phyloP scores from a whole-genome alignment of 2,888 invertebrate species.

The Sialis fuliginosa region DNA sequence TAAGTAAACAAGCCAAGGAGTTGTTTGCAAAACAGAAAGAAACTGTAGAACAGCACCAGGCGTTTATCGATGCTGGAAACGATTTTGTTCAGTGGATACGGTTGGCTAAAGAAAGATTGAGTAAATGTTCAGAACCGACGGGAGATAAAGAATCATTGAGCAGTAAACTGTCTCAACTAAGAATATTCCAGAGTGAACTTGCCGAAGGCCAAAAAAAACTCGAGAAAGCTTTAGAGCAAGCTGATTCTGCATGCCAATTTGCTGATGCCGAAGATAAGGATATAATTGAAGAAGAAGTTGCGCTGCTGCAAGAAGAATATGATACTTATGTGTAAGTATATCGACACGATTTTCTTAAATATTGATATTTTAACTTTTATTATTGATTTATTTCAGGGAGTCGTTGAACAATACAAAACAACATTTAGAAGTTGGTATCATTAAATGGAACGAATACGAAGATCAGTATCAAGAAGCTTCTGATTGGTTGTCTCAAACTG shows the following conservation, averaged over 20 bases:
- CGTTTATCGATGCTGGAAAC: constrained; percentile 79
- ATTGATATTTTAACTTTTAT: not conserved
- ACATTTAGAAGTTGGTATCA: constrained; percentile 70
- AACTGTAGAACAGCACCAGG: constrained; percentile 79
- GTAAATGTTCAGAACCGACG: constrained; percentile 83
- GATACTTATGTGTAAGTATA: constrained; percentile 58
- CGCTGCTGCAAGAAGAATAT: constrained; percentile 76
- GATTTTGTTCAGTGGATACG: constrained; percentile 88
- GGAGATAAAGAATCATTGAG: constrained; percentile 80
- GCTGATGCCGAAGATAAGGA: constrained; percentile 77
- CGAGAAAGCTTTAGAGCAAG: constrained; percentile 65
- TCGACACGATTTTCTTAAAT: not conserved
- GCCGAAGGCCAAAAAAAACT: constrained; percentile 70
- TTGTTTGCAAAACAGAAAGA: constrained; percentile 77
- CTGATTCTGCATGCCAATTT: constrained; percentile 68
- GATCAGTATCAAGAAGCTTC: constrained; percentile 78
- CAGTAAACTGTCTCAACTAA: constrained; percentile 71
- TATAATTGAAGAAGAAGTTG: constrained; percentile 84
- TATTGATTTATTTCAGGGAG: constrained; percentile 34
- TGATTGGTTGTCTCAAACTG: constrained; percentile 80
- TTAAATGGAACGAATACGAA: constrained; percentile 88
- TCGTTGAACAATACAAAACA: constrained; percentile 63
- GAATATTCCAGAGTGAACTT: constrained; percentile 66
- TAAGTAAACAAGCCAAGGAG: constrained; percentile 81
- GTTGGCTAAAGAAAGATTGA: constrained; percentile 73